phyloP scores from a whole-genome alignment of 1,140 invertebrate genomes.

The Catajapyx aquilonaris region DNA sequence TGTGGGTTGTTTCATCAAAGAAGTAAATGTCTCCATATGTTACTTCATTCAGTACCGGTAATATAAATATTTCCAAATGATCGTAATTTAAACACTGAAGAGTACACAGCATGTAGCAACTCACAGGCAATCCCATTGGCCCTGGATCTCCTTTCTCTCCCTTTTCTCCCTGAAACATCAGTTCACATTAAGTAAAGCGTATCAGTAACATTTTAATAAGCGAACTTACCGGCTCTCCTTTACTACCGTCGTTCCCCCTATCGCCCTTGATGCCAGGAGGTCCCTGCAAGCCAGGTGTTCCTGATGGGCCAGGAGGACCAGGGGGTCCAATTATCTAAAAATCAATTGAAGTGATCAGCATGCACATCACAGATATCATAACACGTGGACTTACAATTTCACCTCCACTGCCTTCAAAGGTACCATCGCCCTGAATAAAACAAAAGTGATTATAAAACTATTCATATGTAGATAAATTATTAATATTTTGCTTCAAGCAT shows the following conservation, averaged over 20 bases:
- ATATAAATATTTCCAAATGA: no score
- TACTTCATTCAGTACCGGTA: no score
- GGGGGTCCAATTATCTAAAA: constrained; percentile 47
- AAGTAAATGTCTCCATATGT: no score
- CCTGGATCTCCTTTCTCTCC: constrained; percentile 75
- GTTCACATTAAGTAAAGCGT: not conserved
- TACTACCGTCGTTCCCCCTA: constrained; percentile 59
- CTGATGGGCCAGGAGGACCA: constrained; percentile 57
- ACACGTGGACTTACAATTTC: constrained; percentile 33
- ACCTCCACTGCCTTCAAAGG: constrained; percentile 44
- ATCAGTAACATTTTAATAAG: not conserved
- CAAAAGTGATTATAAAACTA: not conserved
- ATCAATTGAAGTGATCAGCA: constrained; percentile 4
- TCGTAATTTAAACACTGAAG: no score
- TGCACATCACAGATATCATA: not conserved
- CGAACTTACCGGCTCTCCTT: constrained; percentile 62
- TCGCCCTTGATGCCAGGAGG: constrained; percentile 77
- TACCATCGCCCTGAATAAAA: constrained; percentile 44
- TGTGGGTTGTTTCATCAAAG: no score
- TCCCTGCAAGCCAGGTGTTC: constrained; percentile 47
- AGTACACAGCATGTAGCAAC: no score
- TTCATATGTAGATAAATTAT: not conserved
- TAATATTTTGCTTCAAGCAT: not conserved
- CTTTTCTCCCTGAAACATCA: constrained; percentile 52
- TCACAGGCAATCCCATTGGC: constrained; percentile 86